These are phyloP conservation scores for Odiellus spinosus DNA, from an alignment of 2,888 invertebrate genomes.

Conservation along the genomic window DNA sequence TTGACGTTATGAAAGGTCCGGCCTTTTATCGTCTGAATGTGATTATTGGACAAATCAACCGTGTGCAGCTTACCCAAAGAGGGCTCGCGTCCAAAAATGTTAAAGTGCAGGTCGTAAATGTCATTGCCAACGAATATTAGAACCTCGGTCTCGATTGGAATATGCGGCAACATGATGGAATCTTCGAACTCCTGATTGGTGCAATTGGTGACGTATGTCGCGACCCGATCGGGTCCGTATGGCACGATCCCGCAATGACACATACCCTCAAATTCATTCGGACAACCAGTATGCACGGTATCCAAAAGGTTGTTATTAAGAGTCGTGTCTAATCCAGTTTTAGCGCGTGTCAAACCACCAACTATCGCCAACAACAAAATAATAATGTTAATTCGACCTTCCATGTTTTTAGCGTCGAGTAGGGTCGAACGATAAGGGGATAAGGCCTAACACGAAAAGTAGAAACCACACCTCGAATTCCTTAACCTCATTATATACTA, in stretches of 20 bases:
- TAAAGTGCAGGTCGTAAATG: slow-evolving; percentile 46
- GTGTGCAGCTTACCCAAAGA: slow-evolving; percentile 39
- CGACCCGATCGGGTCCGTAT: slow-evolving; percentile 22
- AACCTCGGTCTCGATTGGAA: slow-evolving; percentile 47
- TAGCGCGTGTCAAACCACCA: too few species aligned
- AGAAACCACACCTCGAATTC: too few species aligned
- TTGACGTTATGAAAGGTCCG: slow-evolving; percentile 56
- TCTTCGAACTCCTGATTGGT: slow-evolving; percentile 44
- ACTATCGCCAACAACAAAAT: too few species aligned
- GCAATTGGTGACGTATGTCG: slow-evolving; percentile 48
- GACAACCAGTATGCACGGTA: slow-evolving; percentile 12
- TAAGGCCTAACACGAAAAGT: too few species aligned
- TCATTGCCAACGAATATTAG: slow-evolving; percentile 55
- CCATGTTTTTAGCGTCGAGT: too few species aligned
- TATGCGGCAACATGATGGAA: slow-evolving; percentile 40
- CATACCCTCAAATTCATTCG: slow-evolving; percentile 16
- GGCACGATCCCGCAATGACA: slow-evolving; percentile 19
- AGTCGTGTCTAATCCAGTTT: too few species aligned
- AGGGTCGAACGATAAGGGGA: too few species aligned
- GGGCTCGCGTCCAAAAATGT: slow-evolving; percentile 49
- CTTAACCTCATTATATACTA: too few species aligned
- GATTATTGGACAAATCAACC: slow-evolving; percentile 55
- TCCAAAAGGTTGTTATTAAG: too few species aligned
- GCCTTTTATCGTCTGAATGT: slow-evolving; percentile 50
- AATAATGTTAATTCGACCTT: too few species aligned